Base-by-base conservation (phyloP, 2,888 invertebrate species). In the Lasioglossum marginatum region DNA sequence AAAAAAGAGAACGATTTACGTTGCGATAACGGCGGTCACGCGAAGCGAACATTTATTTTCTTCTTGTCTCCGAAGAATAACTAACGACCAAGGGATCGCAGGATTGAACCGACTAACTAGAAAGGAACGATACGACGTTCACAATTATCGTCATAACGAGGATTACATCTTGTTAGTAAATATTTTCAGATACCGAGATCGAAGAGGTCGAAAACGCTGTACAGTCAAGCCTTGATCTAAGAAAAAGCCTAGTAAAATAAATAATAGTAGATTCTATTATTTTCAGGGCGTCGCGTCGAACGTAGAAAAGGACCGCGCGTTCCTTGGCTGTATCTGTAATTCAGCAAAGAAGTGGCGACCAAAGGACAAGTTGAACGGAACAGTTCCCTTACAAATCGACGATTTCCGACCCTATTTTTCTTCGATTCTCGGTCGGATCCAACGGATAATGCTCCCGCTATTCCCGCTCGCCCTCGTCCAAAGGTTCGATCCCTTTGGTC, bases 381-480 rank as follows among this genome's bases (percentile, higher is more conserved):
- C 27, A 23, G 27, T 48, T 10, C n/a, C 34, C 34, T 31, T 19
- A 37, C 71, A 31, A 52, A 76, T 48, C 31, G 6, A 40, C n/a
- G 52, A 82, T 77, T 63, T 52, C n/a, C 37, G 1, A 34, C 2
- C 37, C 34, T 63, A 76, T 82, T 72, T 82, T 77, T 77, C 83
- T 72, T 31, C 10, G 45, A 5, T 57, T 23, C 63, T 2, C 12
- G 4, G 12, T 8, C 23, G 52, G 66, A 57, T 57, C 40, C 31
- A 4, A 43, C 63, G 63, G 48, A 73, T 80, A 79, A 48, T 48
- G 73, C 78, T 37, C 63, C 37, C 34, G 14, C 63, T 34, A 48
- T n/a, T 63, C 60, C 73, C 70, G 60, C 1, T 68, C 76, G 72
- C 57, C 14, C 37, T 23, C 19, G 43, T 37, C 43, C n/a, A 34